These are phyloP conservation scores for Drosophila buzzatii DNA, from an alignment of 2,888 invertebrate genomes.

Conservation along the genomic window DNA sequence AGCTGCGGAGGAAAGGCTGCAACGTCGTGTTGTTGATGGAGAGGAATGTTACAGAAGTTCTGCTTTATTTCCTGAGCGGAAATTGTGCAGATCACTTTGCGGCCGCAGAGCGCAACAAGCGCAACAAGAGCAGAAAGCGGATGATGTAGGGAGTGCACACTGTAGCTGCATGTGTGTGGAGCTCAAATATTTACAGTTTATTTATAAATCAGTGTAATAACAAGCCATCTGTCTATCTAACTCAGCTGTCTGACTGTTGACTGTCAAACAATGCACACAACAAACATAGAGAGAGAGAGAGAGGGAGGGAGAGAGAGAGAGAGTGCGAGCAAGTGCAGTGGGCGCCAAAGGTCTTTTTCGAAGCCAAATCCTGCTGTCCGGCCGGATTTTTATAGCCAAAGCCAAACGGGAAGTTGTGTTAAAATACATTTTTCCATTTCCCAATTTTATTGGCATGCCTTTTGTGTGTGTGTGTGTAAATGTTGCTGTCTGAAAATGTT, in stretches of 20 bases:
- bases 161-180: slow-evolving; percentile 29
- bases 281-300: not conserved
- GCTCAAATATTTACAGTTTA: slow-evolving; percentile 78
- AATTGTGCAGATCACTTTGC: slow-evolving; percentile 59
- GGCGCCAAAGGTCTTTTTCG: slow-evolving; percentile 19
- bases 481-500: slow-evolving; percentile 54
- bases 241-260: slow-evolving; percentile 63
- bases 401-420: slow-evolving; percentile 49
- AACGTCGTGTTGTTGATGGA: slow-evolving; percentile 3
- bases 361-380: slow-evolving; percentile 56
- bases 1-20: not conserved
- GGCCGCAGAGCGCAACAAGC: slow-evolving; percentile 3
- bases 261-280: slow-evolving; percentile 50
- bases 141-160: not conserved
- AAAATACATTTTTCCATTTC: slow-evolving; percentile 77
- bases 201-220: slow-evolving; percentile 80
- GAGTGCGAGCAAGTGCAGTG: slow-evolving; percentile 19
- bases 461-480: slow-evolving; percentile 2
- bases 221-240: slow-evolving; percentile 70
- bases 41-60: slow-evolving; percentile 33
- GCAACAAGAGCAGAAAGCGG: slow-evolving; percentile 1
- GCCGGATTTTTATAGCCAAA: slow-evolving; percentile 42
- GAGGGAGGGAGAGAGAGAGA: not conserved
- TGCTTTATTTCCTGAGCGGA: slow-evolving; percentile 56
- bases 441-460: slow-evolving; percentile 71